These are phyloP conservation scores for Amphimallon solstitiale DNA, from an alignment of 2,888 invertebrate genomes.

Conservation along the genomic window DNA sequence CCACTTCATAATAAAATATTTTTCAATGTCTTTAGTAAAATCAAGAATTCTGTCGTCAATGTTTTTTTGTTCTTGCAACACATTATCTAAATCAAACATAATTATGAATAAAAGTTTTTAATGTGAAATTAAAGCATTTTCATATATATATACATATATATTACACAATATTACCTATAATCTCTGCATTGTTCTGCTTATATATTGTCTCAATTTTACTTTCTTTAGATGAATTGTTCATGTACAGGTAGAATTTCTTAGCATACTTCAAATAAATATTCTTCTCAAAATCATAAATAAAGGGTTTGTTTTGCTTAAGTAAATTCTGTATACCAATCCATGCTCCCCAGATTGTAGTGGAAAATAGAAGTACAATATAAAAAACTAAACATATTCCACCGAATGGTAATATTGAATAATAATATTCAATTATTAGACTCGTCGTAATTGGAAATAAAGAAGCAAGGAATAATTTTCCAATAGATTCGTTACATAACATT, in stretches of 20 bases:
- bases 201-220: neutral
- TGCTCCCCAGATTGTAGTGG: constrained; percentile 64
- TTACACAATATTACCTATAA: constrained; percentile 3
- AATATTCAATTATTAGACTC: constrained; percentile 35
- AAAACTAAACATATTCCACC: constrained; percentile 62
- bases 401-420: constrained; percentile 42
- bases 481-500: constrained; percentile 17
- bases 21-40: constrained; percentile 62
- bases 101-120: neutral
- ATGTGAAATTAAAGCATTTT: neutral
- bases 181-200: neutral
- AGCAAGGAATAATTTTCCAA: constrained; percentile 20
- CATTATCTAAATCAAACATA: neutral
- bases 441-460: constrained; percentile 13
- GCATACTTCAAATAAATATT: constrained; percentile 30
- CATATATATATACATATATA: neutral
- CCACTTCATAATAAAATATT: constrained; percentile 65
- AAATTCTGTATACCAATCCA: constrained; percentile 68
- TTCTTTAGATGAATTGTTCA: neutral
- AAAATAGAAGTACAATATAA: constrained; percentile 62
- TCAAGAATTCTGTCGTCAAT: constrained; percentile 53
- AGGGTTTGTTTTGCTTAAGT: constrained; percentile 66
- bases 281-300: constrained; percentile 60
- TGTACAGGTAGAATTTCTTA: neutral
- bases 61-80: constrained; percentile 11